phyloP scores from a whole-genome alignment of 1,140 invertebrate genomes.

The Drosophila rufa region DNA sequence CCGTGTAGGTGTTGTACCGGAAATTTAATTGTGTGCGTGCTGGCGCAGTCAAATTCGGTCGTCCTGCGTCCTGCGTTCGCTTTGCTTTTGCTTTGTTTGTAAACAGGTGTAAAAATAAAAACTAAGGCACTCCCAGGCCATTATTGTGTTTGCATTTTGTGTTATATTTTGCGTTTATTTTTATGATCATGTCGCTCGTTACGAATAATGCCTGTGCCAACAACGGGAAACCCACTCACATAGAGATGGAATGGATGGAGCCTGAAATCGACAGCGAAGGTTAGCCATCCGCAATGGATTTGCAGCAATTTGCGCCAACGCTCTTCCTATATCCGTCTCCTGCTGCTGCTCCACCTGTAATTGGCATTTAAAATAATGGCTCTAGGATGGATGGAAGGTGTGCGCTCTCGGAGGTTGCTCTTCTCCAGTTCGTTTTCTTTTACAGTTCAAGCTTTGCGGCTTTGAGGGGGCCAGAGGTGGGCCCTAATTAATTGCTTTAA shows the following conservation, averaged over 20 bases:
- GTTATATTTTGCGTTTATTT: constrained; percentile 82
- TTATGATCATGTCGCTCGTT: constrained; percentile 83
- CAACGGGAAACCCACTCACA: constrained; percentile 31
- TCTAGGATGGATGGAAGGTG: constrained; percentile 6
- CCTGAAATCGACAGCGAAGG: constrained; percentile 20
- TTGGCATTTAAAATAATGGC: constrained; percentile 67
- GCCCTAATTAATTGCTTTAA: constrained; percentile 76
- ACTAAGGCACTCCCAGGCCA: constrained; percentile 73
- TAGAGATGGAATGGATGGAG: constrained; percentile 7
- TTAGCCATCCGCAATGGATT: constrained; percentile 63
- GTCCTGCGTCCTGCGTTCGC: constrained; percentile 26
- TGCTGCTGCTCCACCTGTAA: constrained; percentile 53
- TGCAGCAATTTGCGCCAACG: constrained; percentile 68
- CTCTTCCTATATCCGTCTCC: constrained; percentile 24
- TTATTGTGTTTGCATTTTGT: constrained; percentile 72
- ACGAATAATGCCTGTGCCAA: constrained; percentile 76
- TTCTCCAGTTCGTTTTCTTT: constrained; percentile 26
- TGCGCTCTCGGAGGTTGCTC: neutral
- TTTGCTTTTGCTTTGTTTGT: constrained; percentile 55
- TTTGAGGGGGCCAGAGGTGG: neutral
- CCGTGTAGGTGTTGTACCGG: constrained; percentile 69
- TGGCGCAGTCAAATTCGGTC: constrained; percentile 69
- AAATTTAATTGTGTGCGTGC: constrained; percentile 84
- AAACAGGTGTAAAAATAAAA: constrained; percentile 84
- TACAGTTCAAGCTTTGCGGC: constrained; percentile 10